Evolutionary conservation across 2,113 vertebrate genomes (phyloP).

Genomic region (Athene cunicularia): DNA sequence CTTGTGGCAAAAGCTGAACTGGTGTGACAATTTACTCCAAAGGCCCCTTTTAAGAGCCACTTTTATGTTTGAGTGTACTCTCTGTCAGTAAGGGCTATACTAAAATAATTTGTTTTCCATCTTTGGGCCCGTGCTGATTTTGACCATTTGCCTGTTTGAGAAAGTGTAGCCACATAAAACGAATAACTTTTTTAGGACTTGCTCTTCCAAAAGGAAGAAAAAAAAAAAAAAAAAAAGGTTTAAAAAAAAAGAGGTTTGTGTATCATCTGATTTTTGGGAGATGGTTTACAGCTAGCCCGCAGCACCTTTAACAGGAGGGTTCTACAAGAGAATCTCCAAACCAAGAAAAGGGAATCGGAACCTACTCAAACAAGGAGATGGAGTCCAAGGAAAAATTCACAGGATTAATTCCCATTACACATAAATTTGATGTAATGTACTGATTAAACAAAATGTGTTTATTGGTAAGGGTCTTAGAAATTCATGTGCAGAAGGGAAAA

Average conservation of each 20-base stretch:
- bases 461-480: neutral
- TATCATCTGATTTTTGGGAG: neutral
- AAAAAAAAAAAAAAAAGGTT: neutral
- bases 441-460: neutral
- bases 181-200: neutral
- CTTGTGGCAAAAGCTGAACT: neutral
- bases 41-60: neutral
- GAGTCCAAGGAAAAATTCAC: neutral
- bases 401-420: neutral
- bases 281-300: neutral
- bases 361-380: accelerated
- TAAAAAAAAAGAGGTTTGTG: neutral
- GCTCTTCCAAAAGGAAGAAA: neutral
- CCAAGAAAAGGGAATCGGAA: neutral
- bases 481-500: neutral
- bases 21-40: neutral
- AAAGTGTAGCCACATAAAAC: neutral
- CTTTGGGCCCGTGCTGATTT: neutral
- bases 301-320: neutral
- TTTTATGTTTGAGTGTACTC: neutral
- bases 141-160: neutral
- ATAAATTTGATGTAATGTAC: neutral
- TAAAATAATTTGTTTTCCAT: neutral
- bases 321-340: neutral
- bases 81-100: neutral